Evolutionary conservation across 1,140 invertebrate genomes (phyloP), one percentile per base, ranked within the genome.

Genomic region (Neodiprion pinetum): DNA sequence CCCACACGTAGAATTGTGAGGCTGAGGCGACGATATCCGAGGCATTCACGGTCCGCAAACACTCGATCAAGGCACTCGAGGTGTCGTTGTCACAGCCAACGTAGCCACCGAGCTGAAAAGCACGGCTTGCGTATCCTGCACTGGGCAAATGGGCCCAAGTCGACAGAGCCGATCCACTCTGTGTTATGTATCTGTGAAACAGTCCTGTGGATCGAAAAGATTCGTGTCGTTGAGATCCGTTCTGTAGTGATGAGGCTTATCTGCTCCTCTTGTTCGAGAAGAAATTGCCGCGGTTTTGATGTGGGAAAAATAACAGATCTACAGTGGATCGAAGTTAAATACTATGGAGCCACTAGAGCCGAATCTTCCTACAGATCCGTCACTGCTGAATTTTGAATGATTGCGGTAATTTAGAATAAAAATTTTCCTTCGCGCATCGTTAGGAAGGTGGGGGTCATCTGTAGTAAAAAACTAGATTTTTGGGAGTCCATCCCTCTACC

Each of bases 121-220:
- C 73, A 49, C 73, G 40, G 10, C 71, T 69, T 47, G 67, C 73
- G 72, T 74, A 72, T 5, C 8, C 40, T 9, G 71, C 53, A 9
- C 71, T 74, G 8, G 73, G 67, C 21, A 17, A 12, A 70, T 71
- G 74, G 7, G 91, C 91, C 92, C 90, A 93, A 47, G 88, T 87
- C 70, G 87, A 89, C 9, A 93, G 80, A 14, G 91, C 91, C 14
- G 91, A 91, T 14, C 92, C 92, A 76, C 90, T 91, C 84, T 91
- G 88, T 23, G 91, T 78, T 47, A 93, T 89, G 1, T 89, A 90
- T 70, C 90, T 86, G 61, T 91, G 84, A 80, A 93, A 92, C 67
- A 92, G 82, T 73, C 87, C 90, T 90, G 79, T 72, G 28, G 28
- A 40, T 40, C 28, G 28, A 40, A 40, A 40, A 40, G 28, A 40